Percentiles rank a stretch among this genome's conserved stretches.
phyloP scores from a whole-genome alignment of 2,797 vertebrate genomes.

The Falco concolor region DNA sequence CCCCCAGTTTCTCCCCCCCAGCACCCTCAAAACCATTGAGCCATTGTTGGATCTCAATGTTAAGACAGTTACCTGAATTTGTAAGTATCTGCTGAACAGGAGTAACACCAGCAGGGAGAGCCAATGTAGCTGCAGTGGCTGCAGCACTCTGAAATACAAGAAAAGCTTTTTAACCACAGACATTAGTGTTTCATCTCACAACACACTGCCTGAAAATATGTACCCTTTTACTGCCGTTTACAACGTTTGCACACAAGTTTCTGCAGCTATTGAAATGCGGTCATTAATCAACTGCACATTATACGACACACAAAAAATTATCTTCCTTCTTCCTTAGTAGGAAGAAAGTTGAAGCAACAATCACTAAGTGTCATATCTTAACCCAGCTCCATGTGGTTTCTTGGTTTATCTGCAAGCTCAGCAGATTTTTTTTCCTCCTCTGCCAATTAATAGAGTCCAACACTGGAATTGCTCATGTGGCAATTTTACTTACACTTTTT shows the following conservation, averaged over 20 bases:
- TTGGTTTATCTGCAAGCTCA: not conserved
- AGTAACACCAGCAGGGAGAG: slow-evolving; percentile 90
- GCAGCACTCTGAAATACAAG: slow-evolving; percentile 87
- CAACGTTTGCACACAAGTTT: not conserved
- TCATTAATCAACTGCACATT: not conserved
- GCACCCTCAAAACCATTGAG: not conserved
- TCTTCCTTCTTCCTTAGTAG: not conserved
- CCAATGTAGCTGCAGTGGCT: slow-evolving; percentile 93
- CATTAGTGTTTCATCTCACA: not conserved
- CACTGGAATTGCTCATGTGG: not conserved
- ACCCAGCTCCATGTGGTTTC: rapidly evolving
- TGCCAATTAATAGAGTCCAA: not conserved
- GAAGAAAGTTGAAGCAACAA: not conserved
- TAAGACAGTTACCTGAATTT: slow-evolving; percentile 82
- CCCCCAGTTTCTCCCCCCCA: not conserved
- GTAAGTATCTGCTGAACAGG: slow-evolving; percentile 94
- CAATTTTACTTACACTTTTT: not conserved
- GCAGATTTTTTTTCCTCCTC: not conserved
- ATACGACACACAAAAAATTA: not conserved
- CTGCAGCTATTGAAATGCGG: not conserved
- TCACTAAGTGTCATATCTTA: not conserved
- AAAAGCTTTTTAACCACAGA: not conserved
- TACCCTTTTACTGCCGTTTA: not conserved
- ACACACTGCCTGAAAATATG: not conserved
- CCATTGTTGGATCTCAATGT: not conserved